These are phyloP conservation scores for Typhlichthys eigenmanni DNA, from an alignment of 2,797 vertebrate genomes.

Conservation along the genomic window DNA sequence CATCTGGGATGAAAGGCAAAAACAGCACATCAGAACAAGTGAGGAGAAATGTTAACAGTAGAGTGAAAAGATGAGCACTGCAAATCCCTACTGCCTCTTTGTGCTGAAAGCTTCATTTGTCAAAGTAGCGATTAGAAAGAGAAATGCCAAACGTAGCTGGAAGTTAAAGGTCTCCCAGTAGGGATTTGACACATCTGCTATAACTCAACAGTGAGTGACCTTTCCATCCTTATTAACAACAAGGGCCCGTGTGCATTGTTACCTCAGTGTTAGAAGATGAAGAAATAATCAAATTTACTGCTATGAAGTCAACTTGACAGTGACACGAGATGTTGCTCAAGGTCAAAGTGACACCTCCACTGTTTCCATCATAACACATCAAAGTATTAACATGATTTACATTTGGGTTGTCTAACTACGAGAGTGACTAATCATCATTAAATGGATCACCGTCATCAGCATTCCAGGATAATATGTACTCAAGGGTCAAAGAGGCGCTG, in stretches of 20 bases:
- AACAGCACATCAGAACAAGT: constrained; percentile 6
- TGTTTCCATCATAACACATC: constrained; percentile 20
- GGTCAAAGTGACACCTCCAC: constrained; percentile 48
- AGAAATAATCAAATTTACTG: constrained; percentile 62
- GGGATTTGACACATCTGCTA: constrained; percentile 82
- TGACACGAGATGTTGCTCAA: constrained; percentile 43
- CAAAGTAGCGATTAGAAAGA: constrained; percentile 80
- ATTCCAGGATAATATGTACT: background rate
- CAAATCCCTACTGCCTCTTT: constrained; percentile 69
- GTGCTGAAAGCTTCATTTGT: constrained; percentile 78
- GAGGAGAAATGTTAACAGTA: constrained; percentile 14
- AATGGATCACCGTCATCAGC: constrained; percentile 31
- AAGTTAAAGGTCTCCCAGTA: constrained; percentile 84
- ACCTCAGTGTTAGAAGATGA: constrained; percentile 37
- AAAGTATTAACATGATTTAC: constrained; percentile 59
- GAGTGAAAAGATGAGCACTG: constrained; percentile 40
- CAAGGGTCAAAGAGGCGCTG: constrained; percentile 26
- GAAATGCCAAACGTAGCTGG: constrained; percentile 85
- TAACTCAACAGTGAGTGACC: constrained; percentile 83
- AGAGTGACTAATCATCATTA: constrained; percentile 38
- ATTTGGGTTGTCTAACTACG: constrained; percentile 36
- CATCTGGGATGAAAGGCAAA: constrained; percentile 9
- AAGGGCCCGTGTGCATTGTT: constrained; percentile 66
- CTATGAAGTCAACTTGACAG: constrained; percentile 63
- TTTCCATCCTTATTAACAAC: constrained; percentile 82